Percentiles rank a stretch among this genome's conserved stretches.
Evolutionary conservation across 2,797 vertebrate genomes (phyloP).

Genomic region (Phrynocephalus forsythii): DNA sequence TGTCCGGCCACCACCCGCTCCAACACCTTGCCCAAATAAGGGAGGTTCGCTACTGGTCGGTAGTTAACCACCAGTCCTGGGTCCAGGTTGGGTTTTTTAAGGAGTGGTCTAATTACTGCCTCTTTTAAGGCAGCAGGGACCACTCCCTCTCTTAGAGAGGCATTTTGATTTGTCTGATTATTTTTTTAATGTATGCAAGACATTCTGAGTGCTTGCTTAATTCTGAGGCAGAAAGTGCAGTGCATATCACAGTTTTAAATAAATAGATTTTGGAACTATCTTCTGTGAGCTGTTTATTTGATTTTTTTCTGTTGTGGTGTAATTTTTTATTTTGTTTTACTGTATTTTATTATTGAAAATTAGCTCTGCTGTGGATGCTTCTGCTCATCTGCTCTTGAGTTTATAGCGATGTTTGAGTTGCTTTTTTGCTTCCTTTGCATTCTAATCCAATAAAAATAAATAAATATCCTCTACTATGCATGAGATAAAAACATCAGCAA

Average conservation of each 20-base stretch:
- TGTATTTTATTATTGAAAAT: not conserved
- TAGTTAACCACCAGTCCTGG: too few species aligned
- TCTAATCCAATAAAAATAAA: not conserved
- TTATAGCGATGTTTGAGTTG: not conserved
- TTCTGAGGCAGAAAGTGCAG: not conserved
- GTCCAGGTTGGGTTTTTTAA: too few species aligned
- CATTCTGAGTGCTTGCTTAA: not conserved
- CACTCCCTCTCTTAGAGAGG: too few species aligned
- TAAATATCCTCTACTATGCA: not conserved
- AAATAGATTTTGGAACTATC: not conserved
- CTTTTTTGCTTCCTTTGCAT: not conserved
- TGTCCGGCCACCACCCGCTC: too few species aligned
- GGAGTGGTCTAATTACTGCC: too few species aligned
- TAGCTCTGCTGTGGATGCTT: not conserved
- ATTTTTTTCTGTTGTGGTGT: not conserved
- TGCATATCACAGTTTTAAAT: not conserved
- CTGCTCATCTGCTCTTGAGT: not conserved
- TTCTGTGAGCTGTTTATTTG: not conserved
- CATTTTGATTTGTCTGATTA: not conserved
- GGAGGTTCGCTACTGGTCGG: too few species aligned
- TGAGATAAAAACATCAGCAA: conserved; percentile 1
- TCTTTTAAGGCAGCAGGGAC: too few species aligned
- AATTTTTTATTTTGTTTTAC: not conserved
- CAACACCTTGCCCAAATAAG: too few species aligned
- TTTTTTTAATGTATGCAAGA: not conserved